phyloP scores from a whole-genome alignment of 2,113 vertebrate species.

The Electrona antarctica region DNA sequence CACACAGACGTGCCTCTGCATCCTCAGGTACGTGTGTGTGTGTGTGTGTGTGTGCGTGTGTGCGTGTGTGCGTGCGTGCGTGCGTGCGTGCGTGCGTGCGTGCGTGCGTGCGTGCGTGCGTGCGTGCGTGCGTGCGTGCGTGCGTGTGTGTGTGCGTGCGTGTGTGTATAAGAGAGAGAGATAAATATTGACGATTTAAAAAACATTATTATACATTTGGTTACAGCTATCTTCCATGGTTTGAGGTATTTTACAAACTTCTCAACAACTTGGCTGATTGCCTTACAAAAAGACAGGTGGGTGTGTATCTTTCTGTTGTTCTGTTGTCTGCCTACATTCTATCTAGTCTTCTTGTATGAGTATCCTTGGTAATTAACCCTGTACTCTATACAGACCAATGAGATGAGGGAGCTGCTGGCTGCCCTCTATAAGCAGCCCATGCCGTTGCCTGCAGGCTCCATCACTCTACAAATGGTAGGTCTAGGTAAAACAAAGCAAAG shows the following conservation, averaged over 20 bases:
- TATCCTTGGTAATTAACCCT: background rate
- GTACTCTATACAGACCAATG: conserved; percentile 72
- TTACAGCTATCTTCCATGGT: conserved; percentile 88
- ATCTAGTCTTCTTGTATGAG: background rate
- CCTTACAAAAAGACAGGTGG: conserved; percentile 85
- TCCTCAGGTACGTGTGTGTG: conserved; percentile 83
- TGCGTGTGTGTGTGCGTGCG: background rate
- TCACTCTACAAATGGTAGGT: conserved; percentile 84
- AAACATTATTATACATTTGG: background rate
- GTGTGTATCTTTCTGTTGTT: conserved; percentile 5
- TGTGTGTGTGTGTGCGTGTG: background rate
- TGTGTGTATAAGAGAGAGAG: background rate
- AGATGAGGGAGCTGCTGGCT: conserved; percentile 78
- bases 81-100: background rate
- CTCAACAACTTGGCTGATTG: conserved; percentile 88
- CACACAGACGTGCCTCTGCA: conserved; percentile 84
- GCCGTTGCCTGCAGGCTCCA: conserved; percentile 63
- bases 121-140: background rate
- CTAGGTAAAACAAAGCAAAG: background rate
- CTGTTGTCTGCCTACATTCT: background rate
- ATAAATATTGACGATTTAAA: too few species aligned
- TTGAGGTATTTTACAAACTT: conserved; percentile 92
- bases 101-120: background rate
- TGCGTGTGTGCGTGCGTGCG: background rate
- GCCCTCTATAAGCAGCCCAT: conserved; percentile 76